Base-by-base conservation (phyloP, 2,113 vertebrate genomes). In the Pionites leucogaster region DNA sequence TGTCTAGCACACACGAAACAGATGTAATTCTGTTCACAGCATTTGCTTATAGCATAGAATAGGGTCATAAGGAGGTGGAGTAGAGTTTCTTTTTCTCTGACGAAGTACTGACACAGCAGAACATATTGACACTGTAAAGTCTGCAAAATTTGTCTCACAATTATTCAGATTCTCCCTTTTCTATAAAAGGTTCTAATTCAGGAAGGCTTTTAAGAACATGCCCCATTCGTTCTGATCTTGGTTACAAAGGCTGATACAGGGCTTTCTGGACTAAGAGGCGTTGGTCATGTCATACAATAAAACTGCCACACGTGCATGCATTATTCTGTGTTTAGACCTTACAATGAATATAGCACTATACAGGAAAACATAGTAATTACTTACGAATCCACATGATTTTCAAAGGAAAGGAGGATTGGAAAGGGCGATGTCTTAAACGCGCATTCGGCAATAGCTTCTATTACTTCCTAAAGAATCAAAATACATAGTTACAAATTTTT, bases 311-410 rank as follows among this genome's bases (percentile, higher is more conserved):
- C 67, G 53, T 28, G 39, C 25, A 77, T 24, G 74, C 18, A 28
- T 25, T 78, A 78, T 71, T 59, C 81, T 75, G 33, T 10, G 29
- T 28, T 75, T 53, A 75, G 20, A 55, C 13, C 29, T 75, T 31
- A 37, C 1, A 13, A 47, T 62, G 70, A 67, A 42, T 9, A 11
- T 29, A 82, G 35, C 37, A 70, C 28, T 41, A 70, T 37, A 31
- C 10, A 77, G 17, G 47, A 41, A 79, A 94, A 92, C 6, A 65
- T 13, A 44, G 76, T 35, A 72, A 91, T 84, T 97, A 99, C 99
- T 99, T 98, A 99, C 99, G 99, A 99, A 98, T 99, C 99, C 95
- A 99, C 99, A 3, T 99, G 99, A 97, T 99, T 99, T 98, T 99
- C 99, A 93, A 99, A 99, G 39, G 99, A 99, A 86, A 99, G 98